Evolutionary conservation across 1,140 invertebrate genomes (phyloP), one percentile per base, ranked within the genome.

Genomic region (Drosophila novamexicana): DNA sequence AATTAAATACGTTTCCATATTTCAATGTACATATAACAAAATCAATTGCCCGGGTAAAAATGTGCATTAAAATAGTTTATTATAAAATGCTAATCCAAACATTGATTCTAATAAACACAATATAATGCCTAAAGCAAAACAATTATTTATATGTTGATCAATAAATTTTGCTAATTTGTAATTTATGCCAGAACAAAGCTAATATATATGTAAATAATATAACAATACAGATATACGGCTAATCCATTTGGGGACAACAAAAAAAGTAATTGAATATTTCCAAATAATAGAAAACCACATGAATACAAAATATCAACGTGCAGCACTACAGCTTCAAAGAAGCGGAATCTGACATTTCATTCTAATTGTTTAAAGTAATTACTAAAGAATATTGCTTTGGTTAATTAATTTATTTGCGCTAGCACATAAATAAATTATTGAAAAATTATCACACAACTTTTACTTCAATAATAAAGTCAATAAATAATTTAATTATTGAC

Each of bases 101-200:
- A 56, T 54, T 61, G 34, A 12, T 49, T 59, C 32, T 29, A 70
- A 72, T 42, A 16, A 63, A 44, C 52, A 42, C 16, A 14, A 49
- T 56, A 64, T 53, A 39, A 56, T 54, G 18, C 22, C 40, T n/a
- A 32, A 49, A 65, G 29, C 39, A 56, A 44, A 32, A 29, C n/a
- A 49, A 64, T 10, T 50, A 62, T 37, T 40, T 9, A 58, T 50
- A 6, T 29, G 4, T 29, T 29, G 22, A 16, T 42, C 36, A 7
- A 44, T 45, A 14, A 7, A 42, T 42, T 42, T 42, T 7, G 10
- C 40, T 42, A 42, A 42, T 42, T 42, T 14, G n/a, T 1, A 2
- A 14, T 42, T 22, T 47, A 47, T 47, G 45, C 8, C 45, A 18
- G 4, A 47, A 18, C 45, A 47, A 47, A 47, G 8, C 6, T 18